These are phyloP conservation scores for Phataginus tricuspis DNA, from an alignment of 2,797 vertebrate species.

Conservation along the genomic window DNA sequence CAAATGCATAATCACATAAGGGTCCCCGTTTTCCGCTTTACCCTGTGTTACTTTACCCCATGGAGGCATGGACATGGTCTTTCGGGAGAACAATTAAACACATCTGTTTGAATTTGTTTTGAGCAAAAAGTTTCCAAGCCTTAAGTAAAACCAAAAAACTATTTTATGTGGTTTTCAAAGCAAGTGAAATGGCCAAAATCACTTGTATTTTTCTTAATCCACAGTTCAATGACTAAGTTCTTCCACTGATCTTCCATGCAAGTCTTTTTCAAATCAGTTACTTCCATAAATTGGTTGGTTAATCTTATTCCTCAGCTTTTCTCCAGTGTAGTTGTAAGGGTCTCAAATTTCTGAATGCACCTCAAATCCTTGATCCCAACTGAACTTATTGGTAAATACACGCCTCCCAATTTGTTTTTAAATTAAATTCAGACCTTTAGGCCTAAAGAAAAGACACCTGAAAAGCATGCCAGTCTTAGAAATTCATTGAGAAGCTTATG, in stretches of 20 bases:
- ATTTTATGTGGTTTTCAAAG: conserved; percentile 74
- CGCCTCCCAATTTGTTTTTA: not conserved
- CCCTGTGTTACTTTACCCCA: conserved; percentile 42
- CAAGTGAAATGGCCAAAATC: conserved; percentile 55
- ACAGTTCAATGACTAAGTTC: conserved; percentile 9
- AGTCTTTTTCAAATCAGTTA: conserved; percentile 67
- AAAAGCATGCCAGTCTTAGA: not conserved
- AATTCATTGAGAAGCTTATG: conserved; percentile 12
- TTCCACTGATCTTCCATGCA: not conserved
- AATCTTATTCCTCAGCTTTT: conserved; percentile 29
- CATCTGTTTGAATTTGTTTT: conserved; percentile 80
- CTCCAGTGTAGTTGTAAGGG: not conserved
- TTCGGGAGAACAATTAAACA: conserved; percentile 72
- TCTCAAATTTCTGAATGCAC: not conserved
- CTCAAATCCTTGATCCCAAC: not conserved
- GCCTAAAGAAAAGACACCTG: conserved; percentile 48
- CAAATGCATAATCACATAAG: conserved; percentile 15
- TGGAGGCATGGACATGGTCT: conserved; percentile 26
- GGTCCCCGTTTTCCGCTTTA: not conserved
- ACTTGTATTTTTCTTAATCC: conserved; percentile 73
- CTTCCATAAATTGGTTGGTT: conserved; percentile 64
- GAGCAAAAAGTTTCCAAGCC: conserved; percentile 59
- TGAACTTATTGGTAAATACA: not conserved
- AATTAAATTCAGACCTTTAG: conserved; percentile 32
- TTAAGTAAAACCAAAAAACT: conserved; percentile 67